A percentile compares a stretch with the other conserved stretches of the same genome.
Evolutionary conservation across 2,797 vertebrate genomes (phyloP).

Genomic region (Typhlichthys eigenmanni): DNA sequence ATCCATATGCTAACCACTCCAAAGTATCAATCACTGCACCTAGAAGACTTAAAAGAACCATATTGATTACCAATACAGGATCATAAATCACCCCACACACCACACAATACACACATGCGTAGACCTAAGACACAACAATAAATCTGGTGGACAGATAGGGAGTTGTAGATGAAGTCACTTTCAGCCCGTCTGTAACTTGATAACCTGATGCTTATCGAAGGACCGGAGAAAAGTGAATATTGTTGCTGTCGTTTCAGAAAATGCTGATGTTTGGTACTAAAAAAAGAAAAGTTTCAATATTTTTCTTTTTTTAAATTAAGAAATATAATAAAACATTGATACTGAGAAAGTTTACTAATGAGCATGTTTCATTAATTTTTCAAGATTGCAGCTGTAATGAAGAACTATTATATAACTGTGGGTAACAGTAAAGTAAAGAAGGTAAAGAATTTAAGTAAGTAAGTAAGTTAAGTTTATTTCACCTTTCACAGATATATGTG

Average conservation of each 20-base stretch:
- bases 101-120: slow-evolving; percentile 4
- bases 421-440: not conserved
- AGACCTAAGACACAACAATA: slow-evolving; percentile 37
- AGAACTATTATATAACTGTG: not conserved
- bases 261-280: no score
- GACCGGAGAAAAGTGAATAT: slow-evolving; percentile 13
- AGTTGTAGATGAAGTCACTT: slow-evolving; percentile 54
- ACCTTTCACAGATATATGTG: no score
- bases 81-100: slow-evolving; percentile 69
- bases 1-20: slow-evolving; percentile 66
- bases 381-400: no score
- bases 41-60: slow-evolving; percentile 66
- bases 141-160: slow-evolving; percentile 32
- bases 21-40: slow-evolving; percentile 73
- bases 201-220: slow-evolving; percentile 15
- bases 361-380: no score
- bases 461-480: no score
- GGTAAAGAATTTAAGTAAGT: not conserved
- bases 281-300: no score
- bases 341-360: no score
- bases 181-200: slow-evolving; percentile 34
- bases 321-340: no score
- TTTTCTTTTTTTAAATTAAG: no score
- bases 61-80: slow-evolving; percentile 75
- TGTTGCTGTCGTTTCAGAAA: not conserved